Evolutionary conservation across 2,797 vertebrate species (phyloP).

Genomic region (Brachymystax lenok): DNA sequence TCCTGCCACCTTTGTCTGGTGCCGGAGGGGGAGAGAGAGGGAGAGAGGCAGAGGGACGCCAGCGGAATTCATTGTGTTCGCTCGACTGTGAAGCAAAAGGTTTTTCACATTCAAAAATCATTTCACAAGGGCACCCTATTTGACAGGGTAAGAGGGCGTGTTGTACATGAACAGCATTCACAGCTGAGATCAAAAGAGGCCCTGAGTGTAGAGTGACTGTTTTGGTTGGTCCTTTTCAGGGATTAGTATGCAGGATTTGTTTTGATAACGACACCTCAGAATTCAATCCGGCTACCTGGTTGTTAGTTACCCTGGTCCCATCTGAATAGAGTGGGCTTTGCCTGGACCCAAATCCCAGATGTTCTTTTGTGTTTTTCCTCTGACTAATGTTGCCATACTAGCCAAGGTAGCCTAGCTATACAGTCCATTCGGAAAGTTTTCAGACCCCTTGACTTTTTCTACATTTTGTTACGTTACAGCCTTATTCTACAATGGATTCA

Average conservation of each 20-base stretch:
- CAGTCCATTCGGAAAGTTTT: too few species aligned
- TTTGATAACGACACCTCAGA: constrained; percentile 13
- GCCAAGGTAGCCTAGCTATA: neutral
- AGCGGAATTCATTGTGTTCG: constrained; percentile 63
- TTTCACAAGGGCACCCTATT: constrained; percentile 62
- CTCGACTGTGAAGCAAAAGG: constrained; percentile 63
- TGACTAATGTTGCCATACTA: constrained; percentile 38
- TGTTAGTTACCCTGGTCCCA: neutral
- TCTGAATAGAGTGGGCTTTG: neutral
- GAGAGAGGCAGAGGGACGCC: constrained; percentile 22
- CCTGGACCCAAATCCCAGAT: neutral
- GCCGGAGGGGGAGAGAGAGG: neutral
- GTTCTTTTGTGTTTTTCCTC: constrained; percentile 15
- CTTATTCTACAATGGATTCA: too few species aligned
- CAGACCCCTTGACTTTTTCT: too few species aligned
- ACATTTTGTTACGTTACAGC: too few species aligned
- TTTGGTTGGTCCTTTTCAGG: constrained; percentile 7
- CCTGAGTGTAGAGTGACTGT: constrained; percentile 36
- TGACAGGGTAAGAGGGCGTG: constrained; percentile 36
- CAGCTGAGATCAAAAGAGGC: constrained; percentile 32
- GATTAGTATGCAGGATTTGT: neutral
- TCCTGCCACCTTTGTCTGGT: constrained; percentile 45
- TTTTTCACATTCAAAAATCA: constrained; percentile 65
- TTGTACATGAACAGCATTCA: constrained; percentile 28
- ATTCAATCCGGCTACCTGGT: constrained; percentile 42